These are phyloP conservation scores for Larimichthys crocea DNA, from an alignment of 2,113 vertebrate species.

Conservation along the genomic window DNA sequence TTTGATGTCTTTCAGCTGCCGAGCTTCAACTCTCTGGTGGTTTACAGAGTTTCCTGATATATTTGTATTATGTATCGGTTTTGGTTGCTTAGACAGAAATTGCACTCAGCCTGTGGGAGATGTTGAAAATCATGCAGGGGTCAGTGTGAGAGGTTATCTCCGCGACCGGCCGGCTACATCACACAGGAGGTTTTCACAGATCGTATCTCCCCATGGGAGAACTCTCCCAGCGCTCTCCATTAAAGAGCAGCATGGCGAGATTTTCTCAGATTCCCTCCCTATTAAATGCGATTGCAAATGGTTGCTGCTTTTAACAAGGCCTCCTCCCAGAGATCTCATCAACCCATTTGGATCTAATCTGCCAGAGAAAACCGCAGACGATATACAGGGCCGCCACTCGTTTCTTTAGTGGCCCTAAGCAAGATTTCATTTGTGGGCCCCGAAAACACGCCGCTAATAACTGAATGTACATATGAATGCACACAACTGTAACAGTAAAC, in stretches of 20 bases:
- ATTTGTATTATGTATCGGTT: not conserved
- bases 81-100: not conserved
- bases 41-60: no score
- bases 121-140: constrained; percentile 3
- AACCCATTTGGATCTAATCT: constrained; percentile 36
- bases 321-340: constrained; percentile 25
- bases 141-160: constrained; percentile 48
- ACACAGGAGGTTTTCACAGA: constrained; percentile 49
- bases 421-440: no score
- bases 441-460: no score
- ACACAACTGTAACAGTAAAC: no score
- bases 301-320: constrained; percentile 26
- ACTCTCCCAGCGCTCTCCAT: constrained; percentile 32
- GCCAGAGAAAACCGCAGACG: not conserved
- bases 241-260: constrained; percentile 23
- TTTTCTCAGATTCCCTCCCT: constrained; percentile 42
- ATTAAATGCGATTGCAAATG: constrained; percentile 37
- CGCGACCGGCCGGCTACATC: constrained; percentile 6
- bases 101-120: not conserved
- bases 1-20: no score
- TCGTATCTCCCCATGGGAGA: constrained; percentile 44
- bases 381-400: not conserved
- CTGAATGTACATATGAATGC: no score
- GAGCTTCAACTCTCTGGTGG: no score
- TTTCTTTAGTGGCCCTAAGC: no score